Evolutionary conservation across 1,140 invertebrate species (phyloP), one percentile per base, ranked within the genome.

Genomic region (Lethrus apterus): DNA sequence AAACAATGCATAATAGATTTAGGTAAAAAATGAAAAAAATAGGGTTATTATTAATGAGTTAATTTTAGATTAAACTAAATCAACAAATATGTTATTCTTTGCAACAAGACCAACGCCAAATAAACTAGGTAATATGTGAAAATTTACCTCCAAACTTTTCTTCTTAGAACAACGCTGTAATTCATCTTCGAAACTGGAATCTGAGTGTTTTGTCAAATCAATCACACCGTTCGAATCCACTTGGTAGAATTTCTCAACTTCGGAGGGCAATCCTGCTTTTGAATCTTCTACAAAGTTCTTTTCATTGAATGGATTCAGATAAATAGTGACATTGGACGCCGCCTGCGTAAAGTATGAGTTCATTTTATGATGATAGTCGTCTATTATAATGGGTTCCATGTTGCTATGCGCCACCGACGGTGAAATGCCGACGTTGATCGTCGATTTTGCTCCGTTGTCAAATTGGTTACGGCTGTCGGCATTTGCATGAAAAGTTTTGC

Each of bases 261-360:
- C n/a, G n/a, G n/a, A n/a, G n/a, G n/a, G n/a, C n/a, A n/a, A n/a
- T 29, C n/a, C 14, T 4, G 21, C 15, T 11, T 15, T 42, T 9
- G 21, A 7, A 15, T 26, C 17, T 3, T 42, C 24, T 3, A 29
- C 29, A 13, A 42, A 42, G 17, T 29, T 42, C 8, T 11, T 29
- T 1, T 15, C 21, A 29, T 42, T 42, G 29, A 26, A 18, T 15
- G 40, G 18, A 29, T 29, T 42, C 11, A 42, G 14, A 19, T 42
- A 42, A 15, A 42, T 42, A 3, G 40, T 42, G 29, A 42, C 40
- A 13, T 42, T 21, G 2, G 40, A 15, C n/a, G 21, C 24, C 9
- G 40, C 40, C 9, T 42, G 40, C 7, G 40, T 42, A n/a, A 42
- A 42, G 10, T 26, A 42, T n/a, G n/a, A n/a, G 18, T 42, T 42